These are phyloP conservation scores for Drosophila ananassae DNA, from an alignment of 1,140 invertebrate species.

Conservation along the genomic window DNA sequence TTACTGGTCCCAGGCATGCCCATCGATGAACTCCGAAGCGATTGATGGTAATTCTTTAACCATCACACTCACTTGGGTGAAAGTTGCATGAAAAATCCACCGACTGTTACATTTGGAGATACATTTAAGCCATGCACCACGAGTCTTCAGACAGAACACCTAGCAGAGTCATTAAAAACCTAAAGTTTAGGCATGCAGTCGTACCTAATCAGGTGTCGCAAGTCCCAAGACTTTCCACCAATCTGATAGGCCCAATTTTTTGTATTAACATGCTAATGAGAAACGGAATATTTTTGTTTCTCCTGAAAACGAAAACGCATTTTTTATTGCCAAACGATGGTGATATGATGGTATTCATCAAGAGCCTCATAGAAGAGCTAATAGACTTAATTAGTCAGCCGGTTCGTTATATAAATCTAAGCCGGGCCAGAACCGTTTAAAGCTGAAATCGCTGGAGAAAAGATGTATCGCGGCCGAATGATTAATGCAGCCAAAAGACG, in stretches of 20 bases:
- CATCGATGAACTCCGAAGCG: slow-evolving; percentile 23
- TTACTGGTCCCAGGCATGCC: slow-evolving; percentile 9
- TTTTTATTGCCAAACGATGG: slow-evolving; percentile 49
- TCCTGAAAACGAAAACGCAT: slow-evolving; percentile 43
- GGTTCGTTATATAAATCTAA: slow-evolving; percentile 62
- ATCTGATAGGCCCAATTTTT: slow-evolving; percentile 31
- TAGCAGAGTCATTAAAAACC: neutral
- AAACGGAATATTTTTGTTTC: slow-evolving; percentile 58
- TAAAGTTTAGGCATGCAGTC: slow-evolving; percentile 14
- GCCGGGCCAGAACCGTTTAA: slow-evolving; percentile 43
- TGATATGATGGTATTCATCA: neutral
- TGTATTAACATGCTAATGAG: slow-evolving; percentile 58
- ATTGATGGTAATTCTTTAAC: slow-evolving; percentile 55
- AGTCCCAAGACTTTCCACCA: slow-evolving; percentile 31
- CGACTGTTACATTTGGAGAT: slow-evolving; percentile 25
- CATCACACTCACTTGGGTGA: slow-evolving; percentile 49
- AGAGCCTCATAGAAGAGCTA: slow-evolving; percentile 22
- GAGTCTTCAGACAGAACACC: slow-evolving; percentile 15
- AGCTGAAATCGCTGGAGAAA: slow-evolving; percentile 9
- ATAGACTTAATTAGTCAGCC: slow-evolving; percentile 41
- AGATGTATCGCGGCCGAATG: slow-evolving; percentile 44
- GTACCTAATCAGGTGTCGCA: slow-evolving; percentile 15
- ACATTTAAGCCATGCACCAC: slow-evolving; percentile 19
- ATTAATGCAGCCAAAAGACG: slow-evolving; percentile 55
- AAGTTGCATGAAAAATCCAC: slow-evolving; percentile 47